Evolutionary conservation across 2,797 vertebrate species (phyloP), one percentile per base, ranked within the genome.

Genomic region (Bryconaethiops microstoma): DNA sequence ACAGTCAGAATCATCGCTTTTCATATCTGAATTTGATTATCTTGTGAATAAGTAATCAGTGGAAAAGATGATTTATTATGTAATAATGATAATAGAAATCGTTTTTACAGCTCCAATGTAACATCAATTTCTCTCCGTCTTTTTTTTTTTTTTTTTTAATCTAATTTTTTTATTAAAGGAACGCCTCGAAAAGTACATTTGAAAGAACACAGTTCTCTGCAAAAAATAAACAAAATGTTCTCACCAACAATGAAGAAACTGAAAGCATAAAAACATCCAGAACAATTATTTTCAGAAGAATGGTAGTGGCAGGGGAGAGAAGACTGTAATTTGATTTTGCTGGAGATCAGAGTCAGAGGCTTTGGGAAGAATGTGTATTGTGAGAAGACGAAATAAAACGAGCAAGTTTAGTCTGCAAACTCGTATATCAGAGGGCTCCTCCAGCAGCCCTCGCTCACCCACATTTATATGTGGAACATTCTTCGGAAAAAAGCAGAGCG

Each of bases 31-130:
- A 87, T 88, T 85, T 85, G 78, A 87, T 87, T 86, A 86, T 86
- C 85, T 78, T 76, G 68, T 86, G 85, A 87, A 87, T 86, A 86
- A 84, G 87, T 86, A 86, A 86, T 88, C 78, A 73, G 79, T 59
- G 54, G 57, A 74, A 85, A 86, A 86, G 64, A 85, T 88, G 79
- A 88, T 82, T 85, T 83, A 87, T 82, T 81, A 82, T 9, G 75
- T 79, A 76, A 84, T 84, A 83, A 86, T 84, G 82, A 86, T 79
- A 65, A 67, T 70, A 77, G 76, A 85, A 81, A 50, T 71, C 80
- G 75, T 76, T 85, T 86, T 85, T 83, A 87, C 79, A 84, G 74
- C 80, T 81, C 82, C 48, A 71, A 74, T 86, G 77, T 76, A 80
- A 82, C 76, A 67, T 35, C 13, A 14, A 25, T 71, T 83, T 74